phyloP scores from a whole-genome alignment of 2,888 invertebrate species.

The Julus scanicus region DNA sequence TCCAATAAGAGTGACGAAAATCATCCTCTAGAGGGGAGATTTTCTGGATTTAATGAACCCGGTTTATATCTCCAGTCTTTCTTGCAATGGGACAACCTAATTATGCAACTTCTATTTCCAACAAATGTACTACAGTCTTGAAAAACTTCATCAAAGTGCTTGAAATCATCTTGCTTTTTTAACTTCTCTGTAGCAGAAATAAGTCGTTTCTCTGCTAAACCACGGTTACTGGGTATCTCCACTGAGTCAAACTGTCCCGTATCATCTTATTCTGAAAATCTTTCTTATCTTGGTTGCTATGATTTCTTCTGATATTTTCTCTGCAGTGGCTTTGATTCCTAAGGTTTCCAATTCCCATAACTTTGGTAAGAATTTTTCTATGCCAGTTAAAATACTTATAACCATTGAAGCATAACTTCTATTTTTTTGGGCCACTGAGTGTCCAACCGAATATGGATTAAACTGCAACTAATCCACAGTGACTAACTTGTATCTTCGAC shows the following conservation, averaged over 20 bases:
- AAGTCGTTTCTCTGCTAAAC: background rate
- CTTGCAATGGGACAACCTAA: background rate
- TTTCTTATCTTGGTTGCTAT: background rate
- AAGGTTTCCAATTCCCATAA: background rate
- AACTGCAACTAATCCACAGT: background rate
- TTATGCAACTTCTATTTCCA: background rate
- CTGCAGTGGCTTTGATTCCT: background rate
- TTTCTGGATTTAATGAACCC: background rate
- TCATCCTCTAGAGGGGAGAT: background rate
- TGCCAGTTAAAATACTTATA: background rate
- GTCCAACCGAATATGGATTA: background rate
- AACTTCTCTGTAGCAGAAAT: background rate
- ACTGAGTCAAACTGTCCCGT: background rate
- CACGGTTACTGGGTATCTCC: background rate
- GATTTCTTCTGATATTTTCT: background rate
- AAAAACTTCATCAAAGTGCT: background rate
- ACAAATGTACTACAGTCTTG: background rate
- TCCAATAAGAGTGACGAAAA: background rate
- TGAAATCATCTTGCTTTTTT: background rate
- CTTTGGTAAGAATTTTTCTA: background rate
- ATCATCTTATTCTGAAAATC: background rate
- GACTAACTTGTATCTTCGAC: background rate
- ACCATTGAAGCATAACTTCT: background rate
- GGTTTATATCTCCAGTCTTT: background rate
- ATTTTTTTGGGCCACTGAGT: background rate